A percentile compares a stretch with the other conserved stretches of the same genome.
Evolutionary conservation across 2,797 vertebrate species (phyloP).

Genomic region (Clamator glandarius): DNA sequence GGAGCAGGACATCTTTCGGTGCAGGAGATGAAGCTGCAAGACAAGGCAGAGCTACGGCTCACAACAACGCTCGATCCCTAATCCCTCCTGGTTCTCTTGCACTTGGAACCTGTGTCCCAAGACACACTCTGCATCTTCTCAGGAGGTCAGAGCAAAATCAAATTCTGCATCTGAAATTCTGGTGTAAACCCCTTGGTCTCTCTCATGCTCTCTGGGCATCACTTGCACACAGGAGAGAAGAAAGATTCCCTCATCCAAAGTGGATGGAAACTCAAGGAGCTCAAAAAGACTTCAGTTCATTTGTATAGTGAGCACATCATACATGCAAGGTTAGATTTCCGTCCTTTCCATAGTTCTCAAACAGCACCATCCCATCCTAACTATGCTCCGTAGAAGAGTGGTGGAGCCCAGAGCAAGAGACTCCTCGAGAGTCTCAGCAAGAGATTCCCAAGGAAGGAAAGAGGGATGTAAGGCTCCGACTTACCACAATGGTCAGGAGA

Average conservation of each 20-base stretch:
- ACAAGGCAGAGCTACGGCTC: not conserved
- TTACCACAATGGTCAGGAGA: not conserved
- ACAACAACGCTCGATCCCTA: not conserved
- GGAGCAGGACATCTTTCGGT: not conserved
- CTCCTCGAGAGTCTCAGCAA: not conserved
- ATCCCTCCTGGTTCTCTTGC: too few relatives aligned
- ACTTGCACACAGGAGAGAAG: fast-evolving
- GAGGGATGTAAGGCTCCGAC: not conserved
- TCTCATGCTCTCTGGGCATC: not conserved
- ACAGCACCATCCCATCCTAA: not conserved
- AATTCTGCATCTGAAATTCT: fast-evolving
- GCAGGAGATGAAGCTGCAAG: not conserved
- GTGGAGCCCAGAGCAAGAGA: too few relatives aligned
- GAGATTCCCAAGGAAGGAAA: not conserved
- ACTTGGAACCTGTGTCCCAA: fast-evolving
- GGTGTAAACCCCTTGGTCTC: too few relatives aligned
- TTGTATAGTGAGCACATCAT: fast-evolving
- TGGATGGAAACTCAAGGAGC: not conserved
- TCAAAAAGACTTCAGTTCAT: not conserved
- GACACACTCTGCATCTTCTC: too few relatives aligned
- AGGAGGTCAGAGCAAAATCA: too few relatives aligned
- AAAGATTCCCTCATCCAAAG: not conserved
- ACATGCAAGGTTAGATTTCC: too few relatives aligned
- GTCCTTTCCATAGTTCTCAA: not conserved
- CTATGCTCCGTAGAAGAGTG: too few relatives aligned